Evolutionary conservation across 2,797 vertebrate genomes (phyloP).

Genomic region (Eupleurogrammus muticus): DNA sequence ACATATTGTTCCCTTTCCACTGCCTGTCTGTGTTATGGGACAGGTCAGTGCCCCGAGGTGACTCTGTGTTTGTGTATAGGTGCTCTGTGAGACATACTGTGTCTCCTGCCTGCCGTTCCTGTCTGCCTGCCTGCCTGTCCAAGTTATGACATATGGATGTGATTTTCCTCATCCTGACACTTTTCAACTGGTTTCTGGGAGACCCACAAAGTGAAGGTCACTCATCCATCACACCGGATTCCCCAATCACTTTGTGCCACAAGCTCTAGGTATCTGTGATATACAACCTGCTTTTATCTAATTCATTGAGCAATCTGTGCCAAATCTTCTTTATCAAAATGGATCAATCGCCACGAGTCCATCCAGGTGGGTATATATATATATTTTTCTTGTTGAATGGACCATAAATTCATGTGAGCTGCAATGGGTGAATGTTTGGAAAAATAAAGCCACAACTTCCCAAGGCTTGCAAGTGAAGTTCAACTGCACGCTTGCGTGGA

Average conservation of each 20-base stretch:
- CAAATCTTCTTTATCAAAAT: constrained; percentile 49
- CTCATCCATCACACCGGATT: constrained; percentile 58
- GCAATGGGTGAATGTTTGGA: constrained; percentile 52
- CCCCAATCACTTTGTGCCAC: constrained; percentile 29
- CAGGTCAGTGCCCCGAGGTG: constrained; percentile 38
- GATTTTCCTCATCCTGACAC: constrained; percentile 77
- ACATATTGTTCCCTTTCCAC: constrained; percentile 35
- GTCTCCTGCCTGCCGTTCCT: constrained; percentile 38
- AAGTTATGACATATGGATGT: constrained; percentile 80
- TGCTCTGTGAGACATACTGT: constrained; percentile 39
- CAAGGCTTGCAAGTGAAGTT: constrained; percentile 46
- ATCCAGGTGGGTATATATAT: constrained; percentile 28
- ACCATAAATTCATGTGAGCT: constrained; percentile 49
- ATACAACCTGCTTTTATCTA: constrained; percentile 22
- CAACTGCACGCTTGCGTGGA: constrained; percentile 29
- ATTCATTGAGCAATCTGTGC: constrained; percentile 26
- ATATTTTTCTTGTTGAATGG: constrained; percentile 19
- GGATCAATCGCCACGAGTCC: constrained; percentile 11
- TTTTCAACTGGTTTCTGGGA: constrained; percentile 65
- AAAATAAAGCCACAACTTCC: constrained; percentile 67
- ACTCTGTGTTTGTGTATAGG: constrained; percentile 48
- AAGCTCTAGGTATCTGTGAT: constrained; percentile 33
- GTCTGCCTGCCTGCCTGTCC: constrained; percentile 54
- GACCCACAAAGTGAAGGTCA: constrained; percentile 59
- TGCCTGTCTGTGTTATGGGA: constrained; percentile 27